A percentile compares a stretch with the other conserved stretches of the same genome.
Conservation (phyloP, 2,888 invertebrate species). For the Andricus curvator region DNA sequence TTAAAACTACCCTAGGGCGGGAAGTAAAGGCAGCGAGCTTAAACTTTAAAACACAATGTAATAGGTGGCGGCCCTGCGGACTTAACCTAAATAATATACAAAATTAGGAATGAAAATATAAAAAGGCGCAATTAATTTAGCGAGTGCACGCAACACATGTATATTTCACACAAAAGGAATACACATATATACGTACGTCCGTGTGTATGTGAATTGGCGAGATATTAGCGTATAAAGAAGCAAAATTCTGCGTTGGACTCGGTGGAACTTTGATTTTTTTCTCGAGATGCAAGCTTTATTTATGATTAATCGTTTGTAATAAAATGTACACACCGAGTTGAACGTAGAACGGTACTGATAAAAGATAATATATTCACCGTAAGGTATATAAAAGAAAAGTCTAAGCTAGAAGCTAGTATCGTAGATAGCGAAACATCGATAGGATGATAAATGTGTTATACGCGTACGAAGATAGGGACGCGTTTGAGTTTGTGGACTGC, state of each 20-base stretch:
- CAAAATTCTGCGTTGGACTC: conserved; percentile 64
- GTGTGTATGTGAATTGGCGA: conserved; percentile 41
- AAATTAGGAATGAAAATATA: no score
- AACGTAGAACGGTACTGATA: conserved; percentile 64
- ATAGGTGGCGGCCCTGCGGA: no score
- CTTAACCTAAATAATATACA: no score
- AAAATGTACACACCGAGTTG: conserved; percentile 61
- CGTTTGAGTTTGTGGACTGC: conserved; percentile 36
- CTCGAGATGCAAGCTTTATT: conserved; percentile 43
- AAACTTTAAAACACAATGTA: background rate
- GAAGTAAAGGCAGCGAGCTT: no score
- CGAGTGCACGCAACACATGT: conserved; percentile 4
- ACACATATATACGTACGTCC: background rate
- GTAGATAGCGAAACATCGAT: conserved; percentile 59
- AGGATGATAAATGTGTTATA: conserved; percentile 66
- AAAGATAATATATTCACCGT: conserved; percentile 53
- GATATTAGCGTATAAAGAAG: conserved; percentile 44
- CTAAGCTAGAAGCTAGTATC: conserved; percentile 67
- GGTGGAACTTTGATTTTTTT: conserved; percentile 49
- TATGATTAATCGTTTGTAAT: conserved; percentile 52
- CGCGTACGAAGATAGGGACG: conserved; percentile 50
- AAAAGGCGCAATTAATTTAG: background rate
- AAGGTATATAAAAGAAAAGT: conserved; percentile 62
- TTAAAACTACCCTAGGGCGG: no score
- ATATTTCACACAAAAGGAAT: background rate